These are phyloP conservation scores for Sylvilagus floridanus DNA, from an alignment of 2,797 vertebrate species.

Conservation along the genomic window DNA sequence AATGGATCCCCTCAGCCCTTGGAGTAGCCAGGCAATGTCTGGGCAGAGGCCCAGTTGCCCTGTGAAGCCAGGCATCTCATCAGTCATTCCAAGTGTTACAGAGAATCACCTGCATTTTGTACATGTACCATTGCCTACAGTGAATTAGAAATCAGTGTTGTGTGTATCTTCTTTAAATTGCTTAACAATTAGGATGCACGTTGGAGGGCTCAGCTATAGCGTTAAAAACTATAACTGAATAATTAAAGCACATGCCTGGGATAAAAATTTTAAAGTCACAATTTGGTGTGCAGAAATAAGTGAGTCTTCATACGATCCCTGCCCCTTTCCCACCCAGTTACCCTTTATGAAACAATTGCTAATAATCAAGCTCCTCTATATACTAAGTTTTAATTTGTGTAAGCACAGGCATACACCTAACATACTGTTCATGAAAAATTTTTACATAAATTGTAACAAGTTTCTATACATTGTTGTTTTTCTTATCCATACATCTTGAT, in stretches of 20 bases:
- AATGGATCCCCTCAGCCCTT: not conserved
- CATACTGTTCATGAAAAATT: not conserved
- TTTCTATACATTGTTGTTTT: not conserved
- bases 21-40: not conserved
- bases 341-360: not conserved
- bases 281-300: not conserved
- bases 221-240: not conserved
- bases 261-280: too few relatives aligned
- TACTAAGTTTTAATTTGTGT: conserved; percentile 5
- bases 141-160: not conserved
- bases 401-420: not conserved
- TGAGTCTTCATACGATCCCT: not conserved
- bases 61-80: not conserved
- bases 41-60: not conserved
- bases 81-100: not conserved
- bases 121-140: not conserved
- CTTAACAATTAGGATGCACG: not conserved
- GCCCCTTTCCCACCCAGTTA: too few relatives aligned
- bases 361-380: not conserved
- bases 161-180: not conserved
- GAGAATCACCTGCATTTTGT: not conserved
- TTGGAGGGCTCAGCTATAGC: not conserved
- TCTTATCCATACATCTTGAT: not conserved
- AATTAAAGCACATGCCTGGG: not conserved
- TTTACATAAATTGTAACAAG: conserved; percentile 15